Evolutionary conservation across 2,888 invertebrate genomes (phyloP), one percentile per base, ranked within the genome.

Genomic region (Caradrina kadenii): DNA sequence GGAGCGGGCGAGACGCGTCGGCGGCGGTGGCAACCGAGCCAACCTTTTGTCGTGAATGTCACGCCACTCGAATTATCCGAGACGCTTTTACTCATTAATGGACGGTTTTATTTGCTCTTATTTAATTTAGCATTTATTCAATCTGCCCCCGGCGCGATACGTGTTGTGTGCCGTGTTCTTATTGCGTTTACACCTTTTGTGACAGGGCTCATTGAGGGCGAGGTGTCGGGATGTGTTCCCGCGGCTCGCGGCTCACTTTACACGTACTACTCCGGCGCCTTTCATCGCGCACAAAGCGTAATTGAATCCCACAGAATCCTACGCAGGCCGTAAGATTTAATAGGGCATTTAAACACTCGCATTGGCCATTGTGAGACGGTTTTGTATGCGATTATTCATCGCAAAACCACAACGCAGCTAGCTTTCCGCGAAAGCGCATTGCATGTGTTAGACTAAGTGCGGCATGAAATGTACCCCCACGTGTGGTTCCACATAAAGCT

Each of bases 111-210:
- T 96, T 96, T 95, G 95, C 93, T 94, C 90, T 94, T 93, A 95
- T 96, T 96, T 94, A 96, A 96, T 96, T 96, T 95, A 92, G 93
- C 93, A 94, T 95, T 96, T 96, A 96, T 96, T 95, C 93, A 96
- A 96, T 96, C 94, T 94, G 91, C 93, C 91, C 91, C 90, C 84
- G 90, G 92, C 91, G 90, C 90, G 92, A 93, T 93, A 91, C 89
- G 91, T 90, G 92, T 90, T 90, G 89, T 92, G 87, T 89, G 90
- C 90, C 88, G 85, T 91, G 86, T 88, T 92, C 88, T 92, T 90
- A 91, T 93, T 93, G 90, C 91, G 91, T 94, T 94, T 92, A 92
- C 95, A 93, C 94, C 95, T 93, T 95, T 95, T 95, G 94, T 95
- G 95, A 93, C 93, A 91, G 93, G 89, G 93, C 94, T 94, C 95